Percentiles rank a stretch among this genome's conserved stretches.
These are phyloP conservation scores for Alviniconcha marisindica DNA, from an alignment of 1,140 invertebrate genomes.

Conservation along the genomic window DNA sequence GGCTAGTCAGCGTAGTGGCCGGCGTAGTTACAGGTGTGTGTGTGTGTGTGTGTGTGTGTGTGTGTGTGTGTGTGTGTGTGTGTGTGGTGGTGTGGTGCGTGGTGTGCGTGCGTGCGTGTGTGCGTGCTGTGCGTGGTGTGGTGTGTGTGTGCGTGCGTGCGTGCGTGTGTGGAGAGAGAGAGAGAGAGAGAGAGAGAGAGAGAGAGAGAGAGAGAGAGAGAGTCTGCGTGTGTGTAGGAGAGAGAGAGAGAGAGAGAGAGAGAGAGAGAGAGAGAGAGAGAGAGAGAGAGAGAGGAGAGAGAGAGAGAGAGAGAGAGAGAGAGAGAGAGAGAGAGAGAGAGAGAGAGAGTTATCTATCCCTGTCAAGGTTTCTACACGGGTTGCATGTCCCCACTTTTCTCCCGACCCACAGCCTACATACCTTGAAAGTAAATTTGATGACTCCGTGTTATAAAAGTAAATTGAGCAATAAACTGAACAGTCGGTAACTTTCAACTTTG, in stretches of 20 bases:
- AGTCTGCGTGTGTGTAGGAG: not conserved
- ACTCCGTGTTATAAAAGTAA: not conserved
- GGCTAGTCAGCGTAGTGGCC: not conserved
- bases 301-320: too few relatives aligned
- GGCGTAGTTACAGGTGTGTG: too few relatives aligned
- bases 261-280: conserved; percentile 7
- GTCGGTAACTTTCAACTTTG: too few relatives aligned
- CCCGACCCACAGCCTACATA: not conserved
- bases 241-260: not conserved
- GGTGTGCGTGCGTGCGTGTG: not conserved
- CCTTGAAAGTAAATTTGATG: not conserved
- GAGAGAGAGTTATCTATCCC: not conserved
- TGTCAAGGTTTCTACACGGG: not conserved
- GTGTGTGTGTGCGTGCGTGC: too few relatives aligned
- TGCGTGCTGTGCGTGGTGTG: not conserved
- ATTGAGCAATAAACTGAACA: not conserved
- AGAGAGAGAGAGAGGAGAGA: not conserved
- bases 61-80: too few relatives aligned
- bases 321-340: too few relatives aligned
- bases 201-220: not conserved
- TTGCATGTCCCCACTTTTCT: not conserved
- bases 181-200: conserved; percentile 8
- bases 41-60: too few relatives aligned
- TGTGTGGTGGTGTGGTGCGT: too few relatives aligned
- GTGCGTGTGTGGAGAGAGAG: too few relatives aligned